phyloP scores from a whole-genome alignment of 2,797 vertebrate species.

The Gymnocypris eckloni region DNA sequence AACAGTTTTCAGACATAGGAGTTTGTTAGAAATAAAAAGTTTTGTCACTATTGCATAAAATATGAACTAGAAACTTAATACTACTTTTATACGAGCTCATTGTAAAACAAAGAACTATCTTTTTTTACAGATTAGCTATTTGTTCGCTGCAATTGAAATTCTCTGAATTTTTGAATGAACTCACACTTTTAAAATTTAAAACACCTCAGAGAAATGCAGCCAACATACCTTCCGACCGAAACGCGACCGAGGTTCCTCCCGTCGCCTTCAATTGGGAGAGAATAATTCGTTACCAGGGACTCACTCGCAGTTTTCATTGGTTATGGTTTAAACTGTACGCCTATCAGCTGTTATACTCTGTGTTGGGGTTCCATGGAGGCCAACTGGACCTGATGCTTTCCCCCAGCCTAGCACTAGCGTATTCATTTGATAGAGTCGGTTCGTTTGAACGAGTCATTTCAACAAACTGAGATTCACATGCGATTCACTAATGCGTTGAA shows the following conservation, averaged over 20 bases:
- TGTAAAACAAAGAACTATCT: neutral
- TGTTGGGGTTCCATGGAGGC: conserved; percentile 18
- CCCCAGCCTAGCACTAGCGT: neutral
- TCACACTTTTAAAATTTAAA: neutral
- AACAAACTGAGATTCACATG: neutral
- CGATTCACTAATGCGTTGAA: neutral
- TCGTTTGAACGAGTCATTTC: neutral
- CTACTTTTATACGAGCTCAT: neutral
- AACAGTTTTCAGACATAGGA: neutral
- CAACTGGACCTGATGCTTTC: conserved; percentile 11
- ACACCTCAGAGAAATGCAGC: neutral
- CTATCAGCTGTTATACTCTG: conserved; percentile 21
- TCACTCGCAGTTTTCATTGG: conserved; percentile 32
- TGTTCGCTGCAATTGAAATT: neutral
- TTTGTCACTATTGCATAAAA: neutral
- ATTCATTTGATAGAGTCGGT: neutral
- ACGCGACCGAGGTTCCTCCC: neutral
- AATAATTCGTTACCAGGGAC: neutral
- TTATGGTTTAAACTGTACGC: conserved; percentile 17
- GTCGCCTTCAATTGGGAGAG: neutral
- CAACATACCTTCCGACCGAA: neutral
- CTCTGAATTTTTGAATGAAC: neutral
- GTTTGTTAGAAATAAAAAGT: neutral
- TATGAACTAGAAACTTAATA: neutral
- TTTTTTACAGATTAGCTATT: neutral